These are phyloP conservation scores for Drosophila eohydei DNA, from an alignment of 2,888 invertebrate genomes.

Conservation along the genomic window DNA sequence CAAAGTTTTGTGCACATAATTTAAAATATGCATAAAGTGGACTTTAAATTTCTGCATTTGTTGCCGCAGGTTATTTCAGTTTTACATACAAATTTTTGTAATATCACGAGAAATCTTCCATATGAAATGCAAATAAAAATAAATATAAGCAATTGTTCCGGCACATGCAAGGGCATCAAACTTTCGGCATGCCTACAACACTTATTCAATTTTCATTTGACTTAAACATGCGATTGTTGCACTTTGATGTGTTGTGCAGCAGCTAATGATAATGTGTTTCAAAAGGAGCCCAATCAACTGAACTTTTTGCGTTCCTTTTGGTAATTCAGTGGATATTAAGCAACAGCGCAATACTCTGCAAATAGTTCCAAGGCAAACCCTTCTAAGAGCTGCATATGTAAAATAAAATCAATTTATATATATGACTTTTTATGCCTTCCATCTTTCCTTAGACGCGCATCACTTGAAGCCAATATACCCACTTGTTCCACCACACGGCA, in stretches of 20 bases:
- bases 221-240: slow-evolving; percentile 10
- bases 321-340: background rate
- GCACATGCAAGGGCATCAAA: background rate
- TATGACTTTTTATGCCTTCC: background rate
- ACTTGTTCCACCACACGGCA: no score
- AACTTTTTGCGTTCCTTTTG: slow-evolving; percentile 4
- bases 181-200: no score
- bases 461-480: background rate
- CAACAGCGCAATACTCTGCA: slow-evolving; percentile 14
- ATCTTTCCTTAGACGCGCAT: background rate
- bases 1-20: slow-evolving; percentile 55
- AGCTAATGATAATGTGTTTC: slow-evolving; percentile 17
- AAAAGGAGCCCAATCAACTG: slow-evolving; percentile 26
- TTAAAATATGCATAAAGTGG: slow-evolving; percentile 65
- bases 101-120: background rate
- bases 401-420: background rate
- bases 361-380: background rate
- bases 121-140: background rate
- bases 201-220: background rate
- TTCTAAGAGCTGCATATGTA: no score
- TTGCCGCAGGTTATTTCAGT: slow-evolving; percentile 25
- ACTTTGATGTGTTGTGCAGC: slow-evolving; percentile 1
- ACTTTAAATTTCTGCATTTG: slow-evolving; percentile 50
- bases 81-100: background rate
- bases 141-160: background rate